Base-by-base conservation (phyloP, 2,113 vertebrate genomes). In the Percina caprodes region DNA sequence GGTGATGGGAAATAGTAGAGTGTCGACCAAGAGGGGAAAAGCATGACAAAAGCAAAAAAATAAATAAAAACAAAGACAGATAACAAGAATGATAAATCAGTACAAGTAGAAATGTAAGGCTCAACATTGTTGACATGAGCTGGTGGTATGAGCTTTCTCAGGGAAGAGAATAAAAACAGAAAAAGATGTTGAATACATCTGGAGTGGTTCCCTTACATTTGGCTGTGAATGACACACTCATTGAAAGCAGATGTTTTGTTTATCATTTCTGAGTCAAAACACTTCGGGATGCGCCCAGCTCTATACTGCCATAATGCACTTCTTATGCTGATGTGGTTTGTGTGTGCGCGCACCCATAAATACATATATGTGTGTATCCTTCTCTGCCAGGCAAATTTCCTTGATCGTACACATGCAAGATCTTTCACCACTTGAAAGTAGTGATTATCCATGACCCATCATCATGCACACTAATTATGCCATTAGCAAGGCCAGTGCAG, bases 371-470 rank as follows among this genome's bases (percentile, higher is more conserved):
- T 62, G 71, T 79, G 80, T 35, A 35, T 81, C 75, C 74, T 30
- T 69, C 45, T 42, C 68, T 46, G 12, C 59, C 58, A 26, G 72
- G 48, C 51, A 48, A 14, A 63, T 72, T 77, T 66, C 79, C 77
- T 75, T 74, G 69, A 89, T 89, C 71, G 77, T 65, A 49, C 54
- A 84, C 87, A 77, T 35, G n/a, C 65, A n/a, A 54, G 62, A 74
- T 69, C 82, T 83, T 69, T 73, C 80, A 81, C 76, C 79, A 55
- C 67, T 84, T 52, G 74, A 89, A 90, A 90, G 78, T 82, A 73
- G 85, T 79, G 86, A 93, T 93, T 91, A 91, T 23, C 83, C 87
- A 86, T 82, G 88, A 91, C 24, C 83, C 87, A 86, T 82, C 89
- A 79, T 61, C 82, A 82, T 78, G 78, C 86, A 82, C 78, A 67